A percentile compares a stretch with the other conserved stretches of the same genome.
Conservation (phyloP, 2,797 vertebrate genomes). For the Fringilla coelebs region DNA sequence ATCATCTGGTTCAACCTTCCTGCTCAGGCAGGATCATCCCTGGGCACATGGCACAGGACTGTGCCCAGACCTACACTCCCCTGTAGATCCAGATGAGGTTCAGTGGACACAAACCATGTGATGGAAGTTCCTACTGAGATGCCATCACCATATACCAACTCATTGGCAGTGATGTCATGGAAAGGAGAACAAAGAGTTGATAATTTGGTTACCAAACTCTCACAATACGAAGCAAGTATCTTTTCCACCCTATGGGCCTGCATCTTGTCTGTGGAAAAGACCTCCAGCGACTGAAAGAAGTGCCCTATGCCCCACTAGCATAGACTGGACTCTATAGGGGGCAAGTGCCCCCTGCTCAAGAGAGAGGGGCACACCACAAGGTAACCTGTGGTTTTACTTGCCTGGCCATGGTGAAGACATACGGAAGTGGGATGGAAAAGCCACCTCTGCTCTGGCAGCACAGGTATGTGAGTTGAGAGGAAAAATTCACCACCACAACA, state of each 20-base stretch:
- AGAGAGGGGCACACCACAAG: not conserved
- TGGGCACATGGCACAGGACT: not conserved
- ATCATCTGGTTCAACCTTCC: not conserved
- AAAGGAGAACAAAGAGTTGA: not conserved
- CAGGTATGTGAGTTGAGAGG: not conserved
- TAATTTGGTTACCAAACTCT: not conserved
- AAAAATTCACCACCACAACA: not conserved
- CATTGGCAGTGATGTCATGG: not conserved
- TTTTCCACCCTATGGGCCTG: not conserved
- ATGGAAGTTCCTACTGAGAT: not conserved
- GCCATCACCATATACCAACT: not conserved
- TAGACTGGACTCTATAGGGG: not conserved
- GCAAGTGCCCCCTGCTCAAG: not conserved
- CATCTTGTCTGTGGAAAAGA: not conserved
- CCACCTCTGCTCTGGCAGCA: no score
- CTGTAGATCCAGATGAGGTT: not conserved
- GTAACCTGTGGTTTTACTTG: not conserved
- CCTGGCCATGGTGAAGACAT: not conserved
- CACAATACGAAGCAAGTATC: not conserved
- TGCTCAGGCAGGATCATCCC: not conserved
- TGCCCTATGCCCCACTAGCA: no score
- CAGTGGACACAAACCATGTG: not conserved
- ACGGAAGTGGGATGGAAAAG: not conserved
- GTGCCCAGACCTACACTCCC: not conserved
- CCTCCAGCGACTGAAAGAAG: not conserved